Evolutionary conservation across 2,113 vertebrate species (phyloP), one percentile per base, ranked within the genome.

Genomic region (Piprites chloris): DNA sequence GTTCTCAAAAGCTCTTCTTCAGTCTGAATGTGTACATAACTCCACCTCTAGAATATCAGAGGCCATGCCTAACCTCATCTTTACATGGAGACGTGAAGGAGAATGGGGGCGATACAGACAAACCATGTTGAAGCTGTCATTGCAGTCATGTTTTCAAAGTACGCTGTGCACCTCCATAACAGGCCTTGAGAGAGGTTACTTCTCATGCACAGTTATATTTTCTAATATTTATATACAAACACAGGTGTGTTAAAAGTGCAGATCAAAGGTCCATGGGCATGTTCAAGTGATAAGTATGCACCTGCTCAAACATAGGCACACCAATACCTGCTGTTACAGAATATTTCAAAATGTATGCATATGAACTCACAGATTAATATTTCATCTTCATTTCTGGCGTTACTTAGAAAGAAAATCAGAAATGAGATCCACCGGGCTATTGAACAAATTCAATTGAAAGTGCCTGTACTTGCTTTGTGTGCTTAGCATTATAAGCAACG

Each of bases 301-400:
- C 22, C 20, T 0, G 1, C 44, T 81, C 4, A 2, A 41, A 67
- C 0, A 5, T 1, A 6, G 7, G 24, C 33, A 32, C 39, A 37
- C 4, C 46, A 47, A 56, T 19, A 39, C 9, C 15, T 55, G 14
- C 20, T 55, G 3, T n/a, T 66, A n/a, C 0, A 53, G 21, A 14
- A 73, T 14, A 49, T 68, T 80, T 65, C 24, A 21, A 61, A 79
- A 56, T 12, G 5, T 37, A 30, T 20, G 9, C 1, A 0, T 17
- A 33, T 6, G 10, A 69, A 86, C 86, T 55, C 58, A 49, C 46
- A 66, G 32, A 56, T 63, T 58, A 33, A 27, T 39, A 59, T 47
- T 27, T 91, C 39, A 63, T 85, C 53, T 42, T 52, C 5, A 46
- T 44, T 93, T 89, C 39, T 81, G 21, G 7, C 16, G 13, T 33